Evolutionary conservation across 1,140 invertebrate species (phyloP), one percentile per base, ranked within the genome.

Genomic region (Harlomillsia oculata): DNA sequence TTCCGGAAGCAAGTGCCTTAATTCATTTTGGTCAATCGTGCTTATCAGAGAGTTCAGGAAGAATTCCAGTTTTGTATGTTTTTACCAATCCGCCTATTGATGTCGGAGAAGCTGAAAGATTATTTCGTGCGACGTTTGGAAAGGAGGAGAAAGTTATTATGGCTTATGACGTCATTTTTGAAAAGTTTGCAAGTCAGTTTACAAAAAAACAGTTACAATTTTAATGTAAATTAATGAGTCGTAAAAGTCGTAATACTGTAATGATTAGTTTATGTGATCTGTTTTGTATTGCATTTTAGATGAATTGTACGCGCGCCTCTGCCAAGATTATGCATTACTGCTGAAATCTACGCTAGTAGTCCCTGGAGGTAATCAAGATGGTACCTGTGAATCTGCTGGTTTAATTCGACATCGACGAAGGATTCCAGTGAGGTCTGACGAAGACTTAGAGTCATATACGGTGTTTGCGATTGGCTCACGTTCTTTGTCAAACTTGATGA

Each of bases 11-110:
- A 1, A 85, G 95, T 74, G 81, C 81, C 45, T 74, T 96, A 9
- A 82, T 97, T 62, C 93, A 97, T 72, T 97, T 89, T 77, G 93
- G 93, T 1, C 82, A 83, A 64, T 79, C 83, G 4, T 97, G 93
- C 72, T 79, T 94, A 30, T 85, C 83, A 50, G 26, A 48, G 0
- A 81, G 81, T 11, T 78, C 80, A 0, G 74, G 75, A 29, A 68
- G 76, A 45, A 69, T 94, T 41, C 84, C 87, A 0, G 81, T 85
- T 4, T 77, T 83, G 37, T 48, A 48, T 13, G 36, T 79, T 8
- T 77, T 76, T 69, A 73, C 72, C 5, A 67, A 65, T 43, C 54
- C 64, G 21, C 39, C 59, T 26, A 44, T 73, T 11, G 62, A 73
- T 43, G 23, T 55, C 32, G 32, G 50, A 18, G 28, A 65, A 59